A percentile compares a stretch with the other conserved stretches of the same genome.
Conservation (phyloP, 2,888 invertebrate species). For the Nasonovia ribisnigri region DNA sequence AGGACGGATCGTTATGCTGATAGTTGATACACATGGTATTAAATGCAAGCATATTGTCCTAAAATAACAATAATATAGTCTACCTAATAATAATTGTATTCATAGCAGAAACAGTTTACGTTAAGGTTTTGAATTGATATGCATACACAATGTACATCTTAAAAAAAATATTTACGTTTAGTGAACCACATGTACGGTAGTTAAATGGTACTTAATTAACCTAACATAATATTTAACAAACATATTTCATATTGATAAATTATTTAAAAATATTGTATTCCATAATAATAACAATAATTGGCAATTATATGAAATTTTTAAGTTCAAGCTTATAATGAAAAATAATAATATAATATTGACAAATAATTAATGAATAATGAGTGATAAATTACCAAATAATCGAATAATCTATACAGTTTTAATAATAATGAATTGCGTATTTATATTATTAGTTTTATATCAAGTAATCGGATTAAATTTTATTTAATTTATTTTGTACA, state of each 20-base stretch:
- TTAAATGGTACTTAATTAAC: not conserved
- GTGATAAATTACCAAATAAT: not conserved
- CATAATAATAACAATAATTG: not conserved
- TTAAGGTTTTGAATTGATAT: conserved; percentile 2
- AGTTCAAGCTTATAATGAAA: not conserved
- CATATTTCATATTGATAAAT: not conserved
- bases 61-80: conserved; percentile 48
- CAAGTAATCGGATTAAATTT: not conserved
- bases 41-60: conserved; percentile 36
- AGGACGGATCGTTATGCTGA: conserved; percentile 41
- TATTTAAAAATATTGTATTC: not conserved
- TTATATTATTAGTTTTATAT: not conserved
- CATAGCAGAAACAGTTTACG: not conserved
- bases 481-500: not conserved
- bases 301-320: not conserved
- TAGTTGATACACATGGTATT: conserved; percentile 11
- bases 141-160: not conserved
- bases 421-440: not conserved
- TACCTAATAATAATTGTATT: conserved; percentile 18
- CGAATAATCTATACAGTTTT: not conserved
- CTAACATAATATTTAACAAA: not conserved
- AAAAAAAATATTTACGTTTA: not conserved
- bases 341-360: too few species aligned
- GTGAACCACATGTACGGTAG: not conserved
- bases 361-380: not conserved